phyloP scores from a whole-genome alignment of 2,113 vertebrate species.

The Lamprologus ornatipinnis region DNA sequence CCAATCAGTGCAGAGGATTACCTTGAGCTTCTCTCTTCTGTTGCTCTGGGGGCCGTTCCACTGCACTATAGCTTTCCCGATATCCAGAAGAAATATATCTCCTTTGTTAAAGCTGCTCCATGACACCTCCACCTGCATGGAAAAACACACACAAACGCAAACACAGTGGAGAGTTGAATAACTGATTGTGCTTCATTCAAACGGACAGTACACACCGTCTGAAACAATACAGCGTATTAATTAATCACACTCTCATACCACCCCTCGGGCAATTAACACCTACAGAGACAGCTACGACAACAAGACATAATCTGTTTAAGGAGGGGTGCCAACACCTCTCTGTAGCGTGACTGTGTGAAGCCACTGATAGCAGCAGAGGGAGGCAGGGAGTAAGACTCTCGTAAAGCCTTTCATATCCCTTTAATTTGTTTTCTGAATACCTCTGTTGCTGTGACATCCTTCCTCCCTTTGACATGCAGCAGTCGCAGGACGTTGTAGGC shows the following conservation, averaged over 20 bases:
- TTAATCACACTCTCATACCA: not conserved
- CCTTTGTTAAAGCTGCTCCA: slow-evolving; percentile 88
- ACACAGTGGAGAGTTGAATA: not conserved
- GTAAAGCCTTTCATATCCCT: not conserved
- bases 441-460: slow-evolving; percentile 80
- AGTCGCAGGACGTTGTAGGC: slow-evolving; percentile 81
- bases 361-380: not conserved
- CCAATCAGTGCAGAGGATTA: slow-evolving; percentile 3
- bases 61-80: slow-evolving; percentile 85
- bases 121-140: slow-evolving; percentile 77
- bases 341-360: not conserved
- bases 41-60: slow-evolving; percentile 87
- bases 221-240: not conserved
- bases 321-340: not conserved
- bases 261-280: not conserved
- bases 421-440: slow-evolving; percentile 52
- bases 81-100: slow-evolving; percentile 84
- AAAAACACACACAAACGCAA: not conserved
- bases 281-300: not conserved
- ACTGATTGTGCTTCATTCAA: not conserved
- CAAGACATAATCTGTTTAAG: slow-evolving; percentile 2
- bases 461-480: slow-evolving; percentile 84
- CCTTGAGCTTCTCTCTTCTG: slow-evolving; percentile 82
- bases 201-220: not conserved
- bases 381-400: not conserved